Percentiles rank a stretch among this genome's conserved stretches.
Conservation (phyloP, 2,888 invertebrate genomes). For the Trissolcus brochymenae region DNA sequence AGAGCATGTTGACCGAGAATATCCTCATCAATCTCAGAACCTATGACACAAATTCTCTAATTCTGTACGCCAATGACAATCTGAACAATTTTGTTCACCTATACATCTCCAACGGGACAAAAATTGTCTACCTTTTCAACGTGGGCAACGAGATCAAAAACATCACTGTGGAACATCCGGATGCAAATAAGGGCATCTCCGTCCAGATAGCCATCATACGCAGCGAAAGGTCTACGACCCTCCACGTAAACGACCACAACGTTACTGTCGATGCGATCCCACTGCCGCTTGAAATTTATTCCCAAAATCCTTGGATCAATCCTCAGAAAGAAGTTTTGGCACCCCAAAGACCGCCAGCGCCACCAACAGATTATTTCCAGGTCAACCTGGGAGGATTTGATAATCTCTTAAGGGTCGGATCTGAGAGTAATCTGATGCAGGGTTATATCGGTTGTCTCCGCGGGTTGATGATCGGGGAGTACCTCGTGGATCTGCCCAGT, state of each 20-base stretch:
- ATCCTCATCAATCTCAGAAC: slow-evolving; percentile 93
- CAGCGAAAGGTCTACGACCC: slow-evolving; percentile 83
- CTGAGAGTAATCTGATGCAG: slow-evolving; percentile 78
- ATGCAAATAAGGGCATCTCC: slow-evolving; percentile 88
- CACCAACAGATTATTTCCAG: slow-evolving; percentile 93
- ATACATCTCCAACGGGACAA: slow-evolving; percentile 87
- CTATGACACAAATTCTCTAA: slow-evolving; percentile 87
- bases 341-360: slow-evolving; percentile 91
- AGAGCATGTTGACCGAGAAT: slow-evolving; percentile 86
- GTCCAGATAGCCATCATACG: slow-evolving; percentile 92
- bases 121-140: slow-evolving; percentile 91
- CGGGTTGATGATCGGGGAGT: slow-evolving; percentile 89
- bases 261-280: slow-evolving; percentile 84
- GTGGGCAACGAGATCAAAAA: slow-evolving; percentile 87
- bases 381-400: slow-evolving; percentile 92
- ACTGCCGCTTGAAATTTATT: slow-evolving; percentile 84
- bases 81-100: slow-evolving; percentile 95
- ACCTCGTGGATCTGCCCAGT: slow-evolving; percentile 86
- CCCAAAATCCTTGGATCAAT: slow-evolving; percentile 91
- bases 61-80: slow-evolving; percentile 94
- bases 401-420: slow-evolving; percentile 81
- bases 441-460: slow-evolving; percentile 92
- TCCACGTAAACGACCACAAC: slow-evolving; percentile 89
- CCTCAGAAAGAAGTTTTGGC: slow-evolving; percentile 89
- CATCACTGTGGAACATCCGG: slow-evolving; percentile 85